phyloP scores from a whole-genome alignment of 2,888 invertebrate species.

The Linyphia triangularis region DNA sequence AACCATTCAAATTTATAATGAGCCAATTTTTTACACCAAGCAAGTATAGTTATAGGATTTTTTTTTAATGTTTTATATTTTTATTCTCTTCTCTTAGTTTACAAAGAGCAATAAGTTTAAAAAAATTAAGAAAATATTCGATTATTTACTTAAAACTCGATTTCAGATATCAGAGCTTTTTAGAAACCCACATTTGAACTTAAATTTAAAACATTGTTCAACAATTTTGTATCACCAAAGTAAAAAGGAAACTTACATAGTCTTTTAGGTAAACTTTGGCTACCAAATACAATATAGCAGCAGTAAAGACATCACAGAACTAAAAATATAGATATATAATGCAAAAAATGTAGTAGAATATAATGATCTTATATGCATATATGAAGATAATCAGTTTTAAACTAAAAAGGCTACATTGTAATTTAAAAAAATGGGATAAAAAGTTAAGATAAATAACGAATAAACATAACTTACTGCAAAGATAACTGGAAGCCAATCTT shows the following conservation, averaged over 20 bases:
- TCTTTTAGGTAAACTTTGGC: slow-evolving; percentile 48
- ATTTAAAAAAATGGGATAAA: not conserved
- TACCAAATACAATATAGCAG: slow-evolving; percentile 78
- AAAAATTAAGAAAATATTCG: too few species aligned
- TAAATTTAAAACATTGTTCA: not conserved
- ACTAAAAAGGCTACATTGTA: not conserved
- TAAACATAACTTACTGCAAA: slow-evolving; percentile 54
- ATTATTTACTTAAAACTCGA: too few species aligned
- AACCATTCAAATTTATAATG: too few species aligned
- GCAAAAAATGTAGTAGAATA: not conserved
- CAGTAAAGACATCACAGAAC: slow-evolving; percentile 88
- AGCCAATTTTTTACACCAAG: too few species aligned
- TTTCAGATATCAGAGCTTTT: too few species aligned
- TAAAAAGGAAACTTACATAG: slow-evolving; percentile 44
- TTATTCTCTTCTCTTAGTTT: too few species aligned
- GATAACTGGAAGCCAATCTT: slow-evolving; percentile 44
- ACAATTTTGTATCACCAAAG: not conserved
- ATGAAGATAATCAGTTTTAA: not conserved
- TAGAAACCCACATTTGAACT: not conserved
- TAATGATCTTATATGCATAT: not conserved
- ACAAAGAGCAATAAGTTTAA: too few species aligned
- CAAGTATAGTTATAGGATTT: too few species aligned
- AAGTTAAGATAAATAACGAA: not conserved
- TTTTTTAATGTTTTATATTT: too few species aligned
- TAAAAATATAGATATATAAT: slow-evolving; percentile 75